Conservation (phyloP, 2,888 invertebrate species). For the Unio pictorum region DNA sequence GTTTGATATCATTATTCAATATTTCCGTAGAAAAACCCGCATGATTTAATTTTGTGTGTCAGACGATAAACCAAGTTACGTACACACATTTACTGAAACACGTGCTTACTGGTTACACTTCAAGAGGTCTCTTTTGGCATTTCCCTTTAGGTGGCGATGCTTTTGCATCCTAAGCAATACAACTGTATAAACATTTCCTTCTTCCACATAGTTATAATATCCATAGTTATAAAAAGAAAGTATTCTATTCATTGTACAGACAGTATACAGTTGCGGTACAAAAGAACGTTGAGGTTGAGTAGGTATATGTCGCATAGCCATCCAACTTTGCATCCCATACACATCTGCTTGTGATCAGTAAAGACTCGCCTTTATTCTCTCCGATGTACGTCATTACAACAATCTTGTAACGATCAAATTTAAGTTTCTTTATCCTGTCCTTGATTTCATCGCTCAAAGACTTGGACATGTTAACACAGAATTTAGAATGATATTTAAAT, state of each 20-base stretch:
- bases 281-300: conserved; percentile 38
- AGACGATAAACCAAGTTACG: no score
- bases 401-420: conserved; percentile 53
- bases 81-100: no score
- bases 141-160: no score
- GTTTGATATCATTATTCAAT: no score
- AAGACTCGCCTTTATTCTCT: conserved; percentile 46
- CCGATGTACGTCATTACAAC: conserved; percentile 46
- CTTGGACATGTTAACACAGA: conserved; percentile 44
- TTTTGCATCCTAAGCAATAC: no score
- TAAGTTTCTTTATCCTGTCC: conserved; percentile 42
- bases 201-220: no score
- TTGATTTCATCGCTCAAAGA: conserved; percentile 51
- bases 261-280: conserved; percentile 53
- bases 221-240: no score
- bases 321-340: conserved; percentile 49
- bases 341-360: conserved; percentile 45
- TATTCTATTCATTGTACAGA: conserved; percentile 42
- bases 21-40: no score
- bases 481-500: conserved; percentile 42
- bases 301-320: conserved; percentile 40
- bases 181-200: no score
- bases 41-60: no score
- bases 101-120: no score
- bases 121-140: no score